Conservation (phyloP, 2,797 vertebrate species). For the Lagothrix lagotricha region DNA sequence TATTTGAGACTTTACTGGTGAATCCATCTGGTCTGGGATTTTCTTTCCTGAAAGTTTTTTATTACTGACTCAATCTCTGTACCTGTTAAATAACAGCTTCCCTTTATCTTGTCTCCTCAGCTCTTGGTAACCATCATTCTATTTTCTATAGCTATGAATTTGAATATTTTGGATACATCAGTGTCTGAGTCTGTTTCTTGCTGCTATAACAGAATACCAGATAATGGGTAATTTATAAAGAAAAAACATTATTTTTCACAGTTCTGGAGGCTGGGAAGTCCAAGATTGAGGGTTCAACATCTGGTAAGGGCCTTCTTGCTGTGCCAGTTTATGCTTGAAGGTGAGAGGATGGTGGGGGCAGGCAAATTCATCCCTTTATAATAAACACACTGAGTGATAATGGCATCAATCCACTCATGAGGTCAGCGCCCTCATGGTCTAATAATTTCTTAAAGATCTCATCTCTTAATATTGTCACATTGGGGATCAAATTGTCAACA, state of each 20-base stretch:
- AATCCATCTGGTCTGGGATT: neutral
- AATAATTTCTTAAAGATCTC: neutral
- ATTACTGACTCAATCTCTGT: neutral
- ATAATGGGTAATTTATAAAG: neutral
- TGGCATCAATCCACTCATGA: neutral
- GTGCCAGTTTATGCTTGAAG: neutral
- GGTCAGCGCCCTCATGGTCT: neutral
- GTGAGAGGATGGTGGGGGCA: neutral
- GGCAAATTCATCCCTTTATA: neutral
- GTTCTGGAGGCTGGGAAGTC: neutral
- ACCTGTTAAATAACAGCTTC: neutral
- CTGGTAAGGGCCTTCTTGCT: neutral
- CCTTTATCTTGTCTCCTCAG: neutral
- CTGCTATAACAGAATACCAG: neutral
- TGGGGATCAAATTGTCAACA: neutral
- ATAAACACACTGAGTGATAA: neutral
- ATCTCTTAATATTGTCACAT: neutral
- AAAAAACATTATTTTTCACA: neutral
- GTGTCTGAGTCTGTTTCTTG: neutral
- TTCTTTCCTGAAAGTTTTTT: neutral
- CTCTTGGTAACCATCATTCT: neutral
- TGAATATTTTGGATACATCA: neutral
- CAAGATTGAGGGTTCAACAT: neutral
- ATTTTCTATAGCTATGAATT: conserved; percentile 6
- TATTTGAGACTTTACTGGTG: neutral